Base-by-base conservation (phyloP, 2,888 invertebrate species). In the Caenorhabditis sinica region DNA sequence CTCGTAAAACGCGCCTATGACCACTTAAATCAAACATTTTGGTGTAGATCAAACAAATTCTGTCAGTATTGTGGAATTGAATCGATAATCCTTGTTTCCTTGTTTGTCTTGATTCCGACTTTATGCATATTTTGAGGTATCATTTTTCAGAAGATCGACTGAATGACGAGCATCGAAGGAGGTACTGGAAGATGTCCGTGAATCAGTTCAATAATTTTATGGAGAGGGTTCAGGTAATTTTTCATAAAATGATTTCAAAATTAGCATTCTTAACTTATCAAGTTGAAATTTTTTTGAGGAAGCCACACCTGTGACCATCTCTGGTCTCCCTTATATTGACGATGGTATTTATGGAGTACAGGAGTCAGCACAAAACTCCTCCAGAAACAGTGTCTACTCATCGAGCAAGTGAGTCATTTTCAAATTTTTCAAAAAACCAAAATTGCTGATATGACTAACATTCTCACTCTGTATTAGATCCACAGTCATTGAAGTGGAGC, bases 151-250 rank as follows among this genome's bases (percentile, higher is more conserved):
- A 85, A 51, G 88, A 88, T 53, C 51, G 73, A 17, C 69, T 88
- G 43, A 86, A 87, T 69, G 87, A 88, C 77, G 83, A 87, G 43
- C 86, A 86, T 65, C 73, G 88, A 2, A 75, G 75, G 33, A 84
- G 83, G 28, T 87, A 88, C 77, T 88, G 88, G 88, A 73, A 79
- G 20, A 85, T 88, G 86, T 86, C 87, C 0, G 80, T 82, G 63
- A 83, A 82, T 58, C 85, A 87, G 58, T 82, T 89, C 33, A 82
- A 82, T 33, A 76, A 81, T 36, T 88, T 89, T 69, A 82, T 87
- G 69, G 53, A 80, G 17, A 56, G 49, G 15, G 63, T 71, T 4
- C 69, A 84, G 75, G 84, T 84, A 15, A 20, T 23, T n/a, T 23
- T 43, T 71, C 6, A 6, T 15, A 1, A 15, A 4, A 17, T 2